Conservation (phyloP, 1,140 invertebrate species). For the Delia radicum region DNA sequence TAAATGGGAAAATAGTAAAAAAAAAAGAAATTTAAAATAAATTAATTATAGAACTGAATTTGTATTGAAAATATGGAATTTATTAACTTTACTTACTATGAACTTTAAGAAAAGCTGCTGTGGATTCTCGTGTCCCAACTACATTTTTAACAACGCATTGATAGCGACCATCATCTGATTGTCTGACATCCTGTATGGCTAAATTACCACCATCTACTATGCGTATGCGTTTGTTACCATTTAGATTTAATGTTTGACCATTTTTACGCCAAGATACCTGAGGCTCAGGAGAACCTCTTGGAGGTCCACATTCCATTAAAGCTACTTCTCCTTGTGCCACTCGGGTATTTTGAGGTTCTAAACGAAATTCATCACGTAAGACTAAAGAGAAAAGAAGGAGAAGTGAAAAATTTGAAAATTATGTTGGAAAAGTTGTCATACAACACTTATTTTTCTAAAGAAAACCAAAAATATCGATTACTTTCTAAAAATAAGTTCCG, state of each 20-base stretch:
- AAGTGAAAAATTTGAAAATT: not conserved
- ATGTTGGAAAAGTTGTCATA: no score
- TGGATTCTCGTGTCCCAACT: constrained; percentile 76
- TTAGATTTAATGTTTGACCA: constrained; percentile 71
- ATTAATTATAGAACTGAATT: not conserved
- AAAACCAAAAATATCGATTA: no score
- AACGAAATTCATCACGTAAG: constrained; percentile 79
- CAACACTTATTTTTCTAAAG: no score
- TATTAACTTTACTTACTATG: constrained; percentile 66
- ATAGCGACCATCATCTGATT: constrained; percentile 80
- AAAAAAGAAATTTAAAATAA: constrained; percentile 1
- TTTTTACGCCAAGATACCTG: constrained; percentile 81
- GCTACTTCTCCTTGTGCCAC: constrained; percentile 83
- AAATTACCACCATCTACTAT: constrained; percentile 79
- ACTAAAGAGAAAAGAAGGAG: constrained; percentile 58
- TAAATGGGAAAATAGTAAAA: constrained; percentile 45
- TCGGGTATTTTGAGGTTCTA: constrained; percentile 72
- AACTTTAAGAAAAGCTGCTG: constrained; percentile 74
- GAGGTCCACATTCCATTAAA: constrained; percentile 81
- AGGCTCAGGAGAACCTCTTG: constrained; percentile 83
- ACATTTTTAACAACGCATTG: constrained; percentile 83
- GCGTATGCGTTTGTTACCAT: constrained; percentile 63
- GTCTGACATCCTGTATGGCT: constrained; percentile 76
- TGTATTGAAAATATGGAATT: not conserved
- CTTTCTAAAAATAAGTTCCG: no score